These are phyloP conservation scores for Tupiocoris notatus DNA, from an alignment of 2,888 invertebrate species.

Conservation along the genomic window DNA sequence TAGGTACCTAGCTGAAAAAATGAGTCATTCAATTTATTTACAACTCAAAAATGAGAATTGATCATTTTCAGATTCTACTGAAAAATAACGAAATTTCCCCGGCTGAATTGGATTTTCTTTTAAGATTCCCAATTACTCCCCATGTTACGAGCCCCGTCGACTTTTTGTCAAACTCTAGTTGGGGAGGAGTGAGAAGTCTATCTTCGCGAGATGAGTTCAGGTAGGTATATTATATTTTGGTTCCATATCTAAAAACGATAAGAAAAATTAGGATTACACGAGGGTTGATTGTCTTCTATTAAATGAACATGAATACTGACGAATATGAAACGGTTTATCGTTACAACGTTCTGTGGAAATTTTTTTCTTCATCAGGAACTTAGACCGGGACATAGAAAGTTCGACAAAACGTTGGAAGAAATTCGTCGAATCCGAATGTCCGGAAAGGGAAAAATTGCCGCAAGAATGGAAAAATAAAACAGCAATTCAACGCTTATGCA, in stretches of 20 bases:
- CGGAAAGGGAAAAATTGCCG: constrained; percentile 94
- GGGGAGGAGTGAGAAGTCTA: constrained; percentile 93
- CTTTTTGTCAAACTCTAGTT: constrained; percentile 85
- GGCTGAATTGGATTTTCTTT: constrained; percentile 84
- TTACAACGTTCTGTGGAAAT: not conserved
- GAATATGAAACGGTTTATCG: too few species aligned
- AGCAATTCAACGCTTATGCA: constrained; percentile 88
- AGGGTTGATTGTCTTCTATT: too few species aligned
- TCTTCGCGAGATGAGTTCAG: constrained; percentile 86
- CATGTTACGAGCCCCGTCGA: constrained; percentile 94
- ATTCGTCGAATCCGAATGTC: constrained; percentile 89
- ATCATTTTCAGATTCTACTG: constrained; percentile 74
- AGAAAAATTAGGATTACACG: too few species aligned
- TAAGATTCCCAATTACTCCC: constrained; percentile 88
- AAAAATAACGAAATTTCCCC: constrained; percentile 83
- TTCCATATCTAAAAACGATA: too few species aligned
- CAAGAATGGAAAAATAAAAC: constrained; percentile 98
- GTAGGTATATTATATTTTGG: constrained; percentile 51
- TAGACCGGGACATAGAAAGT: constrained; percentile 93
- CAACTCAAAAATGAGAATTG: too few species aligned
- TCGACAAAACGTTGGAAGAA: constrained; percentile 98
- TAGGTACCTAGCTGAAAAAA: too few species aligned
- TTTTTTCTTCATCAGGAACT: constrained; percentile 61
- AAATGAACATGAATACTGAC: too few species aligned
- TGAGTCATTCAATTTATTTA: too few species aligned